Base-by-base conservation (phyloP, 2,888 invertebrate species). In the Ellobium chinense region DNA sequence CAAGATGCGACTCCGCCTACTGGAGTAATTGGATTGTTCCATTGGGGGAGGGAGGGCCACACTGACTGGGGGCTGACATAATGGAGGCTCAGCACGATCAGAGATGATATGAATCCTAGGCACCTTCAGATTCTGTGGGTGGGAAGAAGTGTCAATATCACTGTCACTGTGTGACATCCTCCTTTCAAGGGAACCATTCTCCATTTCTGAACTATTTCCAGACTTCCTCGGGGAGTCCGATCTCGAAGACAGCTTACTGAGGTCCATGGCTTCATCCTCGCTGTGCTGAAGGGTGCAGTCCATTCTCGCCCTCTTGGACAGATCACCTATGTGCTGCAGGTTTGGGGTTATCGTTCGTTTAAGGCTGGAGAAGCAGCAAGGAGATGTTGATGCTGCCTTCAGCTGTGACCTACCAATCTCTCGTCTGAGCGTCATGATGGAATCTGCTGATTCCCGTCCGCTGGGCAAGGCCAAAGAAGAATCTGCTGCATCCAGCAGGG, bases 1-100 rank as follows among this genome's bases (percentile, higher is more conserved):
- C 14, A 92, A 85, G 80, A 92, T 92, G 24, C 90, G 85, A 62
- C 91, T 91, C 21, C 92, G 75, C 37, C 92, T 80, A 12, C 87
- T 87, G 5, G 91, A 89, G 83, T 92, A 92, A 36, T 86, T 84
- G 68, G 88, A 87, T 70, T 89, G 89, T 1, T 88, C 86, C 5
- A 89, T 87, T 4, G 90, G 89, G 7, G 88, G 89, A 21, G 89
- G 84, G 36, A 65, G n/a, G n/a, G 60, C 27, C 0, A 58, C 27
- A 27, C 77, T 54, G 9, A 68, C 69, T 21, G 84, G 60, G 5
- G 86, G 84, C 66, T 85, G 86, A 54, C 86, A 87, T 37, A 88
- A 76, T 1, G 88, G 86, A 0, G 87, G 86, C 14, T 89, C 88
- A 18, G 66, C 36, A 4, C 68, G 69, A 46, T 88, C 85, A 39